Conservation (phyloP, 2,888 invertebrate species). For the Yponomeuta evonymella region DNA sequence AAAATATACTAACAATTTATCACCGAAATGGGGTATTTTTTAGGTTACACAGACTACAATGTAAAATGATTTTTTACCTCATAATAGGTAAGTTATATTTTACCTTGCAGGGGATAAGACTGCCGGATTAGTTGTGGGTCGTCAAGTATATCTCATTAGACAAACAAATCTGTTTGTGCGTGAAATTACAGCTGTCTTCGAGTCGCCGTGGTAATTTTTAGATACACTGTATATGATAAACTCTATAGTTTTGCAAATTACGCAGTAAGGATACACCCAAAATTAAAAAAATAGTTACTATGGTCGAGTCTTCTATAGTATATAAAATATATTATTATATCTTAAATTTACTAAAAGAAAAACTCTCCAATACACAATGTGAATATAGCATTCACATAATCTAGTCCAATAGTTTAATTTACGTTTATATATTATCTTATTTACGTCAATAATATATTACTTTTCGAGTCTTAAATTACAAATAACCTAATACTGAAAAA, state of each 20-base stretch:
- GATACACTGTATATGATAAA: too few species aligned
- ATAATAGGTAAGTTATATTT: too few species aligned
- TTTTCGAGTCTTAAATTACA: constrained; percentile 61
- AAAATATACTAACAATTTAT: too few species aligned
- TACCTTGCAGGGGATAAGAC: too few species aligned
- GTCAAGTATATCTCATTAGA: too few species aligned
- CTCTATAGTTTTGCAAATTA: constrained; percentile 17
- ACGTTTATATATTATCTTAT: constrained; percentile 27
- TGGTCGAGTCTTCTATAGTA: constrained; percentile 36
- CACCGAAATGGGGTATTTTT: too few species aligned
- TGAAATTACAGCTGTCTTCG: too few species aligned
- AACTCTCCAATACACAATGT: constrained; percentile 28
- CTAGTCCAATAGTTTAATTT: neutral
- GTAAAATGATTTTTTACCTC: too few species aligned
- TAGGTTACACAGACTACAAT: too few species aligned
- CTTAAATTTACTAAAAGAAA: constrained; percentile 35
- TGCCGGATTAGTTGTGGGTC: too few species aligned
- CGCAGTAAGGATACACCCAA: constrained; percentile 40
- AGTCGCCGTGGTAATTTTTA: too few species aligned
- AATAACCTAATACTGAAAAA: constrained; percentile 69
- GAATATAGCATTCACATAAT: constrained; percentile 22
- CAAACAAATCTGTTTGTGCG: too few species aligned
- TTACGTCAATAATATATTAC: constrained; percentile 49
- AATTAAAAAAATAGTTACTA: constrained; percentile 56
- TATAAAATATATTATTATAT: constrained; percentile 41